Evolutionary conservation across 1,140 invertebrate genomes (phyloP).

Genomic region (Gonioctena quinquepunctata): DNA sequence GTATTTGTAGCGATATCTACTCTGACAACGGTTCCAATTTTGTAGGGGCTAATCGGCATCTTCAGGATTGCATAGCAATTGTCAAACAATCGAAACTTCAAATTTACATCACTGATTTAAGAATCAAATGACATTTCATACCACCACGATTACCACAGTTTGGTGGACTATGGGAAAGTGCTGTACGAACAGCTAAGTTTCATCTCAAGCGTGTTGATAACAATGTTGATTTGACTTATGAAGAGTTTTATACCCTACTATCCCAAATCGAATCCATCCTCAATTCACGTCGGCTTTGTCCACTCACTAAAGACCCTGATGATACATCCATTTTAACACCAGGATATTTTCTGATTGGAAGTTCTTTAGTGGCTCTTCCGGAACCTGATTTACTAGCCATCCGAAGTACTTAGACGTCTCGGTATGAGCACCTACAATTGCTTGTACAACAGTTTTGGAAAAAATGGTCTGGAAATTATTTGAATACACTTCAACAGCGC

Average conservation of each 20-base stretch:
- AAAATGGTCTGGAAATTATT: conserved; percentile 40
- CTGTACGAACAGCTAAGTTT: neutral
- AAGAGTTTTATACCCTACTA: conserved; percentile 8
- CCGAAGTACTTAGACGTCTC: neutral
- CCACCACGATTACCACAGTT: neutral
- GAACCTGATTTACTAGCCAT: neutral
- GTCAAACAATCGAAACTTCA: neutral
- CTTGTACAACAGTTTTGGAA: conserved; percentile 43
- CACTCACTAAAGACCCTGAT: conserved; percentile 30
- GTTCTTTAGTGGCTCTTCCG: conserved; percentile 12
- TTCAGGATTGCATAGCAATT: neutral
- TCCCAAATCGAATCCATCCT: conserved; percentile 21
- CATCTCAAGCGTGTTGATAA: neutral
- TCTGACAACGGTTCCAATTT: conserved; percentile 47
- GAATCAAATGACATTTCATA: conserved; percentile 1
- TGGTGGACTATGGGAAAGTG: neutral
- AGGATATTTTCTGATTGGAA: too few species aligned
- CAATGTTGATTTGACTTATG: neutral
- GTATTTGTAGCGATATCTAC: conserved; percentile 33
- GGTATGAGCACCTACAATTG: conserved; percentile 7
- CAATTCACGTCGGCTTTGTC: conserved; percentile 34
- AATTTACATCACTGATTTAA: neutral
- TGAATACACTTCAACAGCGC: conserved; percentile 33
- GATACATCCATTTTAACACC: conserved; percentile 30
- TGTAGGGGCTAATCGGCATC: conserved; percentile 10